These are phyloP conservation scores for Acanthochromis polyacanthus DNA, from an alignment of 2,113 vertebrate species.

Conservation along the genomic window DNA sequence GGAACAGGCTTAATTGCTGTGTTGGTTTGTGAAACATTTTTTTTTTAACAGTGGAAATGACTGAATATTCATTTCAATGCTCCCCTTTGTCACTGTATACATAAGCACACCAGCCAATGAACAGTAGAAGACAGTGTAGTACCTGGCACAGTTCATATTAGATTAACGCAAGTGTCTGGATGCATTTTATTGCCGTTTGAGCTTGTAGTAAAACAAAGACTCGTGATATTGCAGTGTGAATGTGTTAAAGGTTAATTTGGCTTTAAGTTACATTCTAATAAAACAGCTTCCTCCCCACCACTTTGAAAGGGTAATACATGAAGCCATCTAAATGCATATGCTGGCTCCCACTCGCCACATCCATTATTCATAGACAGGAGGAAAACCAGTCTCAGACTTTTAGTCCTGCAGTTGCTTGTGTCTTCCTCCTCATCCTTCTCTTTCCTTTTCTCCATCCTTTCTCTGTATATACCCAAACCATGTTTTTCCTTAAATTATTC, in stretches of 20 bases:
- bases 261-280: slow-evolving; percentile 57
- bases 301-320: slow-evolving; percentile 71
- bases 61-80: neutral
- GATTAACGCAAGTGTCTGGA: slow-evolving; percentile 15
- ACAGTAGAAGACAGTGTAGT: neutral
- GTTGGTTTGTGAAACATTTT: slow-evolving; percentile 9
- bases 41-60: neutral
- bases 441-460: slow-evolving; percentile 1
- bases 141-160: neutral
- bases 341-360: slow-evolving; percentile 66
- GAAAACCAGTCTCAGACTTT: slow-evolving; percentile 61
- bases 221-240: slow-evolving; percentile 20
- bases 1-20: slow-evolving; percentile 10
- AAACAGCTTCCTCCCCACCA: slow-evolving; percentile 49
- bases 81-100: neutral
- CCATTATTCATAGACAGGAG: slow-evolving; percentile 74
- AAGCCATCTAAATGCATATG: slow-evolving; percentile 78
- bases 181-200: slow-evolving; percentile 27
- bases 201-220: slow-evolving; percentile 32
- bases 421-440: slow-evolving; percentile 14
- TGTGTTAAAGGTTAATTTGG: slow-evolving; percentile 74
- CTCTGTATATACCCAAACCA: neutral
- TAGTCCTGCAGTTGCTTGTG: slow-evolving; percentile 41
- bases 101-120: neutral
- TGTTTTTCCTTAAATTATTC: slow-evolving; percentile 28